These are phyloP conservation scores for Drosophila repletoides DNA, from an alignment of 1,140 invertebrate genomes.

Conservation along the genomic window DNA sequence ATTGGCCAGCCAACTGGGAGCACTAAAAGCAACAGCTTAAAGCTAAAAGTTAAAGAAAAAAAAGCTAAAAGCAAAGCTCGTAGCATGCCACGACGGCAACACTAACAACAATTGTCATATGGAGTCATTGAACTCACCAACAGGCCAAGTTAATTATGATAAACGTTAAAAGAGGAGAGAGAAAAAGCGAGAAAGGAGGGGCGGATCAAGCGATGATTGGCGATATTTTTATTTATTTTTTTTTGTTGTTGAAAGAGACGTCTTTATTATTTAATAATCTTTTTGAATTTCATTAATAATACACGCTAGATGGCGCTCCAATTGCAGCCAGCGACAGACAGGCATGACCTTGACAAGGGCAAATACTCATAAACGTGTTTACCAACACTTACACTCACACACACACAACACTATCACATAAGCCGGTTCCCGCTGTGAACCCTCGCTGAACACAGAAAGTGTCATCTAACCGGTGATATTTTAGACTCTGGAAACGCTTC, in stretches of 20 bases:
- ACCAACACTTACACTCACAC: slow-evolving; percentile 28
- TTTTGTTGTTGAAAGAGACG: not conserved
- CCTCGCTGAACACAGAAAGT: not conserved
- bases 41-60: too few species aligned
- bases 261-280: slow-evolving; percentile 1
- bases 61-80: slow-evolving; percentile 3
- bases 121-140: slow-evolving; percentile 64
- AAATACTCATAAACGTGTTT: slow-evolving; percentile 57
- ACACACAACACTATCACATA: slow-evolving; percentile 30
- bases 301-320: not conserved
- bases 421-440: slow-evolving; percentile 46
- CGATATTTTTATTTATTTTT: slow-evolving; percentile 8
- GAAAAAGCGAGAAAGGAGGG: too few species aligned
- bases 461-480: slow-evolving; percentile 35
- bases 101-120: slow-evolving; percentile 55
- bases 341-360: slow-evolving; percentile 76
- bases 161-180: slow-evolving; percentile 27
- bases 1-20: slow-evolving; percentile 45
- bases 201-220: not conserved
- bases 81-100: slow-evolving; percentile 28
- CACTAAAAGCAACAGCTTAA: slow-evolving; percentile 37
- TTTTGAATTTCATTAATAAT: not conserved
- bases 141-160: slow-evolving; percentile 45
- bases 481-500: slow-evolving; percentile 61
- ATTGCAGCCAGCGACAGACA: slow-evolving; percentile 21